Base-by-base conservation (phyloP, 1,140 invertebrate species). In the Vollenhovia emeryi region DNA sequence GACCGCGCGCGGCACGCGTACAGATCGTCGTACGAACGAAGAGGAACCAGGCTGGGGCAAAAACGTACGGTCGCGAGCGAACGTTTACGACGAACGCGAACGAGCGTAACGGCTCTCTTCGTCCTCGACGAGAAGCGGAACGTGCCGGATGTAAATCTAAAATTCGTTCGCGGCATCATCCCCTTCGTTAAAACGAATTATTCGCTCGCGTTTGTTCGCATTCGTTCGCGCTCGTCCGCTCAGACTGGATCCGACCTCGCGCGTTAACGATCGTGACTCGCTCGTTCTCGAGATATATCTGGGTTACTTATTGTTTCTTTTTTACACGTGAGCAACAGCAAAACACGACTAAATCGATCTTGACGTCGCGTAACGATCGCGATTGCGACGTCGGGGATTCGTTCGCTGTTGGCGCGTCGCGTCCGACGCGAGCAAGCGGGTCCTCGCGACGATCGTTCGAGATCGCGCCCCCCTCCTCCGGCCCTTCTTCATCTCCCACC, bases 391-490 rank as follows among this genome's bases (percentile, higher is more conserved):
- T 55, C n/a, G 30, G 27, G 27, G 18, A 73, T 73, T 48, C 15
- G 18, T 52, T 71, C 27, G 68, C n/a, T n/a, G n/a, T n/a, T 15
- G 66, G 15, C 15, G 45, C 18, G 3, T 36, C 33, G 33, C 33
- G 15, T 18, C 13, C 13, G 45, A 9, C 27, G 18, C n/a, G 48
- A 13, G 30, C n/a, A 55, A 73, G n/a, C 27, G 24, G 24, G 27
- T 76, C 45, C 74, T 78, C 30, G 36, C 24, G 59, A 48, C 60
- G 21, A 74, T 62, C 27, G 24, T 48, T 27, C n/a, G 30, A 30
- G 43, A 11, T 45, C 24, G 43, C 15, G 6, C 55, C 24, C 13
- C 50, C 55, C 11, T 24, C 9, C 3, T 4, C 3, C 15, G n/a
- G 7, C 5, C 3, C 13, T 36, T 36, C 33, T 6, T 6, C 24